Conservation (phyloP, 2,888 invertebrate species). For the Metopia argyrocephala region DNA sequence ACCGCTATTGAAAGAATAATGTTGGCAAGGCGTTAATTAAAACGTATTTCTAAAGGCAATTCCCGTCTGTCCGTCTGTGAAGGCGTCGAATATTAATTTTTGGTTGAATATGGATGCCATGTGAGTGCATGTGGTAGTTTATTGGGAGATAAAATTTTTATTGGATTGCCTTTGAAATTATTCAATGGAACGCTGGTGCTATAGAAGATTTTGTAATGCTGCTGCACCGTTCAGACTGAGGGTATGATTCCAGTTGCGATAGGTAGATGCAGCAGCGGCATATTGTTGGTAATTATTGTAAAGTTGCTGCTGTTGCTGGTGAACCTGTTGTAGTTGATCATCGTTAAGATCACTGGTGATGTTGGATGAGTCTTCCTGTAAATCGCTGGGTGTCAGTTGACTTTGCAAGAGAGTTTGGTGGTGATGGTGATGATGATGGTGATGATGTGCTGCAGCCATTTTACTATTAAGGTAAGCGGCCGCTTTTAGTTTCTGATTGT, state of each 20-base stretch:
- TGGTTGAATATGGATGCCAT: no score
- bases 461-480: slow-evolving; percentile 58
- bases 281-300: slow-evolving; percentile 75
- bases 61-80: neutral
- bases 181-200: slow-evolving; percentile 63
- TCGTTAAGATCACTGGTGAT: slow-evolving; percentile 75
- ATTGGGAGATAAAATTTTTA: neutral
- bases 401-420: slow-evolving; percentile 71
- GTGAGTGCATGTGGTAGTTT: neutral
- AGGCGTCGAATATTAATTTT: no score
- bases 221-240: slow-evolving; percentile 74
- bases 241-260: slow-evolving; percentile 75
- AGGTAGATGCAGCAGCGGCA: slow-evolving; percentile 73
- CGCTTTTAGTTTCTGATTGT: slow-evolving; percentile 62
- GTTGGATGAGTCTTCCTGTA: slow-evolving; percentile 73
- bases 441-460: slow-evolving; percentile 60
- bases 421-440: slow-evolving; percentile 67
- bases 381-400: slow-evolving; percentile 69
- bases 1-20: slow-evolving; percentile 1
- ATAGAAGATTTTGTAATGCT: slow-evolving; percentile 74
- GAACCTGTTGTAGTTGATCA: slow-evolving; percentile 71
- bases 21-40: slow-evolving; percentile 7
- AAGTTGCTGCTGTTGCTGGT: slow-evolving; percentile 71
- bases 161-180: neutral
- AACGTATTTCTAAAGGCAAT: neutral